Evolutionary conservation across 2,113 vertebrate species (phyloP), one percentile per base, ranked within the genome.

Genomic region (Ceyx melanurus): DNA sequence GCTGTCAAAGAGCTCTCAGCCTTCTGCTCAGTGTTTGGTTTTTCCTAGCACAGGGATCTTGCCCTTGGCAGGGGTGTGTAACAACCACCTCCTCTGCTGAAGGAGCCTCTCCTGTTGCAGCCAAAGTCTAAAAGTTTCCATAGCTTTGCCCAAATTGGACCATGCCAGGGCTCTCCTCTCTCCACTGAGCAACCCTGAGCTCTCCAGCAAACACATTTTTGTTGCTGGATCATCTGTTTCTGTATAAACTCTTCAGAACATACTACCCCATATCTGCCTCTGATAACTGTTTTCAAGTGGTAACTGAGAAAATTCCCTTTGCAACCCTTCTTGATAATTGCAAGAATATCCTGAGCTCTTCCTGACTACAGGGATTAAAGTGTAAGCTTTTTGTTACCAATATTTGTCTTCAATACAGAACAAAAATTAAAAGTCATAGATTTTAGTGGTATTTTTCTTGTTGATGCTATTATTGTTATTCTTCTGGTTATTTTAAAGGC

Each of bases 401-500:
- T 54, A 26, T 75, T 61, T 89, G 1, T 68, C 45, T 87, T 68
- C 61, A 76, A 7, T 66, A 56, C 20, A 64, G 74, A 92, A 48
- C 54, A 81, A 95, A 91, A 93, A 71, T 33, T 78, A 75, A 90
- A 75, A 90, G 71, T 83, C 80, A 33, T 25, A 61, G 31, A 26
- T 45, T 68, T 51, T 73, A 45, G 29, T 64, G 33, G 17, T 54
- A 15, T 81, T 94, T 96, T 70, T 90, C 46, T 76, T 86, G 20
- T 66, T 74, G 21, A 35, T 68, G 5, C 58, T 71, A 7, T 86
- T 74, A 18, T 70, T 56, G 8, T 68, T 96, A 40, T 82, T 97
- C 95, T 87, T 67, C 15, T 65, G 51, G 11, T 68, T 96, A 35
- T 81, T 97, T 96, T 88, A 88, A 96, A 99, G 99, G 98, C 98